These are phyloP conservation scores for Drosophila malerkotliana DNA, from an alignment of 1,140 invertebrate species.

Conservation along the genomic window DNA sequence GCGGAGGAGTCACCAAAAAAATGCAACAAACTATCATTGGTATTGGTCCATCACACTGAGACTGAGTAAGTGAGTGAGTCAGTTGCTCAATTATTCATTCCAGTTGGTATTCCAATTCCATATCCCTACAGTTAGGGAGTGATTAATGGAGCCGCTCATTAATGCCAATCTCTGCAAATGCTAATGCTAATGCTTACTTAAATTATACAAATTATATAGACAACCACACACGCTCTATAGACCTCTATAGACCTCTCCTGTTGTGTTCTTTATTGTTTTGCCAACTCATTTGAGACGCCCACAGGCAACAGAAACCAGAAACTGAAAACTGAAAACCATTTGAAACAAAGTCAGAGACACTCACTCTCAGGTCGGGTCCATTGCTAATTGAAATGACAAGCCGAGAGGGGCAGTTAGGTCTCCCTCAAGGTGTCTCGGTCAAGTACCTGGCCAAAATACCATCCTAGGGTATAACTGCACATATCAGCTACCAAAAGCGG, in stretches of 20 bases:
- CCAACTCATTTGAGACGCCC: constrained; percentile 35
- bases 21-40: constrained; percentile 19
- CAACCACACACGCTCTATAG: constrained; percentile 2
- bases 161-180: constrained; percentile 48
- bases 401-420: constrained; percentile 15
- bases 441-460: too few species aligned
- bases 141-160: constrained; percentile 76
- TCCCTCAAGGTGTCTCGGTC: too few species aligned
- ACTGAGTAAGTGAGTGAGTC: constrained; percentile 16
- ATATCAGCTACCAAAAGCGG: too few species aligned
- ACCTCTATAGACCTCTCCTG: not conserved
- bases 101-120: constrained; percentile 17
- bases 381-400: constrained; percentile 56
- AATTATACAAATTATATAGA: constrained; percentile 66
- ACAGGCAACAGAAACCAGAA: not conserved
- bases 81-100: constrained; percentile 41
- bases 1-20: constrained; percentile 38
- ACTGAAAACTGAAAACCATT: not conserved
- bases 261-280: constrained; percentile 47
- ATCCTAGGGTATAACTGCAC: not conserved
- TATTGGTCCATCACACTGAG: constrained; percentile 23
- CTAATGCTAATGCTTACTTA: constrained; percentile 60
- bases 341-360: constrained; percentile 13
- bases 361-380: constrained; percentile 10
- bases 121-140: constrained; percentile 21